Evolutionary conservation across 2,888 invertebrate genomes (phyloP), one percentile per base, ranked within the genome.

Genomic region (Carpatolechia fugitivella): DNA sequence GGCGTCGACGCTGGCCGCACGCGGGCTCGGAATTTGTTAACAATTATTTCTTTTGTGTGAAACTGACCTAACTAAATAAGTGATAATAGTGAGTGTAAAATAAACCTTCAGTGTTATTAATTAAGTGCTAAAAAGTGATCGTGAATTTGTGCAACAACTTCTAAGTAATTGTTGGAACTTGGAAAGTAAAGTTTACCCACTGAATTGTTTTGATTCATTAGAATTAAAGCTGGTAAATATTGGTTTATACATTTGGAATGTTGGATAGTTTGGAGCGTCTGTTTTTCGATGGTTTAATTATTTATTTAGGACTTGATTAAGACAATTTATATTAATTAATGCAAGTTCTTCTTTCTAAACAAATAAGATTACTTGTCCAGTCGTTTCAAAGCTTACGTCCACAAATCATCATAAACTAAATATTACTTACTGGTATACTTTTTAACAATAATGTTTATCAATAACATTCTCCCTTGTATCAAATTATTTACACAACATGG

Each of bases 1-100:
- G 74, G 69, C 74, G 78, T 72, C 75, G 60, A 57, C 60, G 69
- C 66, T 65, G 75, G 74, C 62, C 76, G 85, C 74, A 78, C 77
- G 80, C 56, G 51, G 36, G 33, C 30, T 68, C 70, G 8, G 6
- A 11, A 33, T 20, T 20, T 24, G 11, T 20, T 29, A 40, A 41
- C 24, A 24, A n/a, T n/a, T n/a, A n/a, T n/a, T 24, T 24, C 6
- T 41, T 20, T 20, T 18, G 8, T 41, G 18, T 41, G 18, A 20
- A 16, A 41, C 16, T 38, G 8, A 41, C 18, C 18, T 20, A 2
- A 41, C 18, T 1, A 18, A 11, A 11, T 6, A 1, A 16, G 20
- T 16, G n/a, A 35, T 41, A 24, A 11, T 20, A 20, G 11, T 18
- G 18, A 10, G 18, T 41, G 4, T 18, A 41, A 16, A 18, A 11